Conservation (phyloP, 37 sponge, comb jelly and placozoan genomes). For the Theonella swinhoei region DNA sequence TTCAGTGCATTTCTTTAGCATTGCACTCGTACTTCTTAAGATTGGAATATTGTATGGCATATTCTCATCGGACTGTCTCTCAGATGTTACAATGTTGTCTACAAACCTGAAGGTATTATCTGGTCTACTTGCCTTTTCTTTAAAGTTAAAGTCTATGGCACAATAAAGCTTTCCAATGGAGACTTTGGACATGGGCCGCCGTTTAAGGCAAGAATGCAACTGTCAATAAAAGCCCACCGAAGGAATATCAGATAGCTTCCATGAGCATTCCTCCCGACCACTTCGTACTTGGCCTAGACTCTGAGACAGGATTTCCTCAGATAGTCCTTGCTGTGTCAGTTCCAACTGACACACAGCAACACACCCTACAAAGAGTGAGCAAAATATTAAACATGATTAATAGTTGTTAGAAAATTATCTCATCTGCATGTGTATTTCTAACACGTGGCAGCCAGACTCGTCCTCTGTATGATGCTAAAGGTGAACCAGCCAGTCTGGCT, state of each 20-base stretch:
- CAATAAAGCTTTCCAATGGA: slow-evolving; percentile 39
- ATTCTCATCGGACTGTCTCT: neutral
- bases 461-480: slow-evolving; percentile 13
- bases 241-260: slow-evolving; percentile 22
- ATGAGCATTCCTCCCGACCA: neutral
- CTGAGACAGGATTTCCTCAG: neutral
- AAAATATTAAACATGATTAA: neutral
- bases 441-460: slow-evolving; percentile 28
- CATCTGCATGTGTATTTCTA: neutral
- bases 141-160: slow-evolving; percentile 16
- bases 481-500: slow-evolving; percentile 32
- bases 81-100: slow-evolving; percentile 10
- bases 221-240: slow-evolving; percentile 28
- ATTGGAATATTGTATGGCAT: slow-evolving; percentile 3
- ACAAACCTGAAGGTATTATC: slow-evolving; percentile 41
- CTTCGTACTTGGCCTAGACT: neutral
- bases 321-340: slow-evolving; percentile 5
- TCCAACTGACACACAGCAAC: neutral
- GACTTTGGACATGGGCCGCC: slow-evolving; percentile 12
- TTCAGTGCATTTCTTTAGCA: slow-evolving; percentile 5
- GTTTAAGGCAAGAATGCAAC: slow-evolving; percentile 34
- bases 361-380: neutral
- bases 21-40: neutral
- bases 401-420: neutral
- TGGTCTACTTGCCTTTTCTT: slow-evolving; percentile 24